Percentiles rank a stretch among this genome's conserved stretches.
Evolutionary conservation across 2,888 invertebrate species (phyloP).

Genomic region (Aromia moschata): DNA sequence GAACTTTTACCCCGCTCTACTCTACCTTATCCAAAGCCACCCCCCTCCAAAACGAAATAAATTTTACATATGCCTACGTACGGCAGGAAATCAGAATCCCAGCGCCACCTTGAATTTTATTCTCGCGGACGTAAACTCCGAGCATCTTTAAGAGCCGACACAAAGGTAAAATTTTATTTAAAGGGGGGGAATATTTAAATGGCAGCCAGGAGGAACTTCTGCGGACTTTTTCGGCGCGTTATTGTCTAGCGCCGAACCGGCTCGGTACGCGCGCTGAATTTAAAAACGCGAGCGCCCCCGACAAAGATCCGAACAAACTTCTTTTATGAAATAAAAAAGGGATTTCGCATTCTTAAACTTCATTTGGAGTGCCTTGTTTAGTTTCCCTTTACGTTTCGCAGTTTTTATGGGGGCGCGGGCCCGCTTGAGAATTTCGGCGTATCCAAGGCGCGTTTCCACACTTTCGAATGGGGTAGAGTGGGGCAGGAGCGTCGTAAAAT

Average conservation of each 20-base stretch:
- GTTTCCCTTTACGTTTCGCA: slow-evolving; percentile 30
- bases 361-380: slow-evolving; percentile 38
- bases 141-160: too few relatives aligned
- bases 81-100: too few relatives aligned
- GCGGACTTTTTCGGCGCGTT: slow-evolving; percentile 12
- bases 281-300: slow-evolving; percentile 31
- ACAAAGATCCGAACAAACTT: slow-evolving; percentile 37
- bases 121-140: too few relatives aligned
- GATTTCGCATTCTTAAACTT: slow-evolving; percentile 41
- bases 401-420: slow-evolving; percentile 20
- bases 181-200: slow-evolving; percentile 35
- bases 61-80: too few relatives aligned
- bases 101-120: too few relatives aligned
- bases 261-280: slow-evolving; percentile 34
- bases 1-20: too few relatives aligned
- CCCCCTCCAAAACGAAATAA: too few relatives aligned
- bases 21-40: too few relatives aligned
- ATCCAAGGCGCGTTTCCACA: slow-evolving; percentile 13
- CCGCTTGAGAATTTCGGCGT: slow-evolving; percentile 10
- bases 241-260: slow-evolving; percentile 29
- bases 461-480: too few relatives aligned
- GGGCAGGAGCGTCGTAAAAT: too few relatives aligned
- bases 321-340: slow-evolving; percentile 40
- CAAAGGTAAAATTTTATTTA: too few relatives aligned
- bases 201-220: slow-evolving; percentile 25